Base-by-base conservation (phyloP, 2,797 vertebrate genomes). In the Trachops cirrhosus region DNA sequence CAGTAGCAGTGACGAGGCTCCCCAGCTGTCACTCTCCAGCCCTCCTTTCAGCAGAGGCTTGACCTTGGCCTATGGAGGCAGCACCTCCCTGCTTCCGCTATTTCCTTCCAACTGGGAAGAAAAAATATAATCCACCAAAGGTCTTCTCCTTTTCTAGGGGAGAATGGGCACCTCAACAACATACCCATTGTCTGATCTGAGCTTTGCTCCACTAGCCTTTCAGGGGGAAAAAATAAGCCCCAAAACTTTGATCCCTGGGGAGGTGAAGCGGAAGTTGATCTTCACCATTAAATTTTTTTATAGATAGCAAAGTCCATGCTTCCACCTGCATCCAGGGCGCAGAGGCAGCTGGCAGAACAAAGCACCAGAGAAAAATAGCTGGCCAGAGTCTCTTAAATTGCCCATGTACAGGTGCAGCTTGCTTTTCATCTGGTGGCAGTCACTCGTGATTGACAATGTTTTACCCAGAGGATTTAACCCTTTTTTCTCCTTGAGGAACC, bases 311-410 rank as follows among this genome's bases (percentile, higher is more conserved):
- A 99, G 98, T 99, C 98, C 98, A 98, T 96, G 95, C 97, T 98
- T 98, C 98, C 98, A 99, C 98, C 99, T 99, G 99, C 98, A 98
- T 98, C 98, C 98, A 98, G 97, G 98, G 98, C 97, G 94, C 93
- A 89, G 97, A 98, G 98, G 98, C 98, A 99, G 98, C 98, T 99
- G 99, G 98, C 97, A 98, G 98, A 98, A 99, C 98, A 99, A 98
- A 99, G 98, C 97, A 19, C 46, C 95, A 96, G 97, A 98, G 98
- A 97, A 98, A 98, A 98, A 98, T 97, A 98, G 98, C 98, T 98
- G 98, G 97, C 98, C 98, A 98, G 98, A 98, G 97, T 98, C 97
- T 96, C 98, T 98, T 98, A 97, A 98, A 98, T 98, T 98, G 98
- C 98, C 97, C 93, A 91, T 19, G 91, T 98, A 98, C 99, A 99